A percentile compares a stretch with the other conserved stretches of the same genome.
phyloP scores from a whole-genome alignment of 1,140 invertebrate genomes.

The Drosophila insularis region DNA sequence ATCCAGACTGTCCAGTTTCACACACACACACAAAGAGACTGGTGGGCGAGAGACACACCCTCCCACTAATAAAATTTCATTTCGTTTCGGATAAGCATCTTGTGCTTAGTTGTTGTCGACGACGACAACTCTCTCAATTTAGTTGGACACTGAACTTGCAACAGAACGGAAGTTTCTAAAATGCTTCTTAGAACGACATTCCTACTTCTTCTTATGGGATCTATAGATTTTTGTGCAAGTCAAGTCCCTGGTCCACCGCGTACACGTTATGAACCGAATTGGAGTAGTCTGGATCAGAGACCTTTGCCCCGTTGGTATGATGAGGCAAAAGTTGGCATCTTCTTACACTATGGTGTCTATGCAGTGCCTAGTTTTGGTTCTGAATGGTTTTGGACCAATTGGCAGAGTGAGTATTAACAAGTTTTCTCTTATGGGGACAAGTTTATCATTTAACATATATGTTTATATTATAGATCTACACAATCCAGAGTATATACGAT shows the following conservation, averaged over 20 bases:
- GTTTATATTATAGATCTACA: slow-evolving; percentile 46
- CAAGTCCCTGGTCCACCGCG: slow-evolving; percentile 45
- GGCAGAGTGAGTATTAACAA: slow-evolving; percentile 85
- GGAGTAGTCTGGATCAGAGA: slow-evolving; percentile 92
- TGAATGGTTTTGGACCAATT: slow-evolving; percentile 95
- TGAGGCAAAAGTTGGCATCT: slow-evolving; percentile 94
- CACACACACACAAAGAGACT: neutral
- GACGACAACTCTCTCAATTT: neutral
- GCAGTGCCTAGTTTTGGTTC: slow-evolving; percentile 92
- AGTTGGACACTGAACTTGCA: slow-evolving; percentile 1
- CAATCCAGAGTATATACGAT: slow-evolving; percentile 83
- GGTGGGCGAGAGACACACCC: neutral
- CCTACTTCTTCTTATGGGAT: neutral
- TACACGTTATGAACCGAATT: slow-evolving; percentile 86
- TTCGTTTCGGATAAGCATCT: neutral
- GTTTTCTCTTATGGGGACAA: too few species aligned
- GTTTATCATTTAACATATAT: too few species aligned
- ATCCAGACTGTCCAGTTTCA: too few species aligned
- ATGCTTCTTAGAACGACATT: neutral
- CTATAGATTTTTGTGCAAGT: neutral
- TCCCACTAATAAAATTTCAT: neutral
- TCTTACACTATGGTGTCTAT: slow-evolving; percentile 96
- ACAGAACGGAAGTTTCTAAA: neutral
- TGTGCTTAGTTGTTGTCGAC: neutral
- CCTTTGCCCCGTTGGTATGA: slow-evolving; percentile 95